These are phyloP conservation scores for Pseudotriccus pelzelni DNA, from an alignment of 2,797 vertebrate species.

Conservation along the genomic window DNA sequence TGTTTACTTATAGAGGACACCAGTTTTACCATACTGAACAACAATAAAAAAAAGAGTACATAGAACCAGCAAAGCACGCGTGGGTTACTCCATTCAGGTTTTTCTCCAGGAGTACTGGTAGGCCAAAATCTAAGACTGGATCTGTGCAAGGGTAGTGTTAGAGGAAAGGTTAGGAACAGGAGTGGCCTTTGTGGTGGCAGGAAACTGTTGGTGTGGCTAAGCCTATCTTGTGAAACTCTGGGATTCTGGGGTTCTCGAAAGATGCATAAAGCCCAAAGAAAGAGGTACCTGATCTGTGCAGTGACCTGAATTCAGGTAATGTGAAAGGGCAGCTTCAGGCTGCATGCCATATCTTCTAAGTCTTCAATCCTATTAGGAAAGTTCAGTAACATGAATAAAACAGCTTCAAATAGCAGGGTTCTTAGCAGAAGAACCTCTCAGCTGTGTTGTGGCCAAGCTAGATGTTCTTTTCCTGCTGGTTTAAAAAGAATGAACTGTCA, in stretches of 20 bases:
- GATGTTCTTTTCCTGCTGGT: background rate
- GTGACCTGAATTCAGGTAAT: background rate
- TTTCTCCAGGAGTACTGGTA: background rate
- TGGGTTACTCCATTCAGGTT: accelerated
- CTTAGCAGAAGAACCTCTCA: background rate
- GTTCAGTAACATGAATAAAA: background rate
- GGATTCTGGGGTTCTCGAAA: background rate
- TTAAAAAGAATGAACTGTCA: background rate
- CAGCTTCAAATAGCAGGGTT: background rate
- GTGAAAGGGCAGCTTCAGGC: background rate
- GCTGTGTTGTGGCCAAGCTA: background rate
- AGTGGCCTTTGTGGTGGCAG: background rate
- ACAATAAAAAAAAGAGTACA: background rate
- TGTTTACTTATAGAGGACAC: background rate
- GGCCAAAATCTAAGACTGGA: background rate
- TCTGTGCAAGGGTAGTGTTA: background rate
- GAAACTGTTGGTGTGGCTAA: background rate
- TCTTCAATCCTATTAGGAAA: background rate
- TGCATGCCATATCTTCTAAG: background rate
- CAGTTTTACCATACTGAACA: background rate
- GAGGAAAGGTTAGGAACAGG: background rate
- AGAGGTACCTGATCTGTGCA: background rate
- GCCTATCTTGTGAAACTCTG: background rate
- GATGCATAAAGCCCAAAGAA: background rate
- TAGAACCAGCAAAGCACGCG: background rate